Evolutionary conservation across 2,113 vertebrate genomes (phyloP).

Genomic region (Nothobranchius kuhntae): DNA sequence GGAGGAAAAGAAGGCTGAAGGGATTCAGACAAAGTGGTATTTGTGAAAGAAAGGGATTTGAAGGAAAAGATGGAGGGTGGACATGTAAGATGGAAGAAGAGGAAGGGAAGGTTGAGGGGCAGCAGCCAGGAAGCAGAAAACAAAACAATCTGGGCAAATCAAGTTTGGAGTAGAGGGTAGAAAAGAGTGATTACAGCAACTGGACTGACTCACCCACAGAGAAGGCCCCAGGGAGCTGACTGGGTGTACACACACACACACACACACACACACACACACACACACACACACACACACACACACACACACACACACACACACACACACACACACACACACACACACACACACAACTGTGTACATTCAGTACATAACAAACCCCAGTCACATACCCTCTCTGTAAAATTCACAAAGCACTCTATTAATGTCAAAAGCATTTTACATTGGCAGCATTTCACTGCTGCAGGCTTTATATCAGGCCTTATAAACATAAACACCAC

Average conservation of each 20-base stretch:
- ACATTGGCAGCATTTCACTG: conserved; percentile 23
- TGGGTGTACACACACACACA: conserved; percentile 27
- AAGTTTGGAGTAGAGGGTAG: conserved; percentile 68
- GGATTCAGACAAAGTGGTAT: conserved; percentile 7
- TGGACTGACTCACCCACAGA: conserved; percentile 67
- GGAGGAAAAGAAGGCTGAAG: neutral
- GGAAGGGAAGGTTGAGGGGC: conserved; percentile 26
- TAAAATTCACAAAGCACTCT: conserved; percentile 46
- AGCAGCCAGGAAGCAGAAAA: conserved; percentile 46
- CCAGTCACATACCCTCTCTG: conserved; percentile 36
- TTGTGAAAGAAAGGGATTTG: conserved; percentile 20
- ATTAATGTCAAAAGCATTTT: conserved; percentile 50
- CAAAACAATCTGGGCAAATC: conserved; percentile 74
- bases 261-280: conserved; percentile 14
- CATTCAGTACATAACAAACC: conserved; percentile 33
- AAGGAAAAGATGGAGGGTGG: conserved; percentile 8
- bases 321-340: conserved; percentile 21
- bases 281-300: conserved; percentile 15
- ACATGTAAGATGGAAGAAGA: conserved; percentile 29
- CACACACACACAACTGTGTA: conserved; percentile 11
- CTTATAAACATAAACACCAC: conserved; percentile 25
- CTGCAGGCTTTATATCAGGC: conserved; percentile 22
- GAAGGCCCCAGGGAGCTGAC: conserved; percentile 62
- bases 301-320: conserved; percentile 20
- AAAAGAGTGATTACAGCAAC: conserved; percentile 74